These are phyloP conservation scores for Sminthurinus signatus DNA, from an alignment of 1,140 invertebrate species.

Conservation along the genomic window DNA sequence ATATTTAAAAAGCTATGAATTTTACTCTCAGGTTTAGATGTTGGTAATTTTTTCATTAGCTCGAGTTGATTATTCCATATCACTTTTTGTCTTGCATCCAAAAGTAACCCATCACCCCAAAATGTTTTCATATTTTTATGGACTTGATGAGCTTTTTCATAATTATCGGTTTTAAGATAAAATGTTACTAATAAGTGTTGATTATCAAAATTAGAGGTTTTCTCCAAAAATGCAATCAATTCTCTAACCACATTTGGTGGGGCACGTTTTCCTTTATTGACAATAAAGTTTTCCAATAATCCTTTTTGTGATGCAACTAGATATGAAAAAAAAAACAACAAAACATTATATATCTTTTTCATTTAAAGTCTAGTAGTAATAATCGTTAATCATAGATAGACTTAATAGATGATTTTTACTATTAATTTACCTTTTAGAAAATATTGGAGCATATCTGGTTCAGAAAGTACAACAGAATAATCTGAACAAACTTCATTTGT, in stretches of 20 bases:
- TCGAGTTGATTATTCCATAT: conserved; percentile 15
- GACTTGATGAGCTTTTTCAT: conserved; percentile 13
- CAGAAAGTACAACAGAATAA: background rate
- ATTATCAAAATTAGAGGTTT: conserved; percentile 17
- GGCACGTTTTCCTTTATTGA: conserved; percentile 3
- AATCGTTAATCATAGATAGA: too few relatives aligned
- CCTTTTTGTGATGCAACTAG: conserved; percentile 13
- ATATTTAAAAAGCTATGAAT: conserved; percentile 8
- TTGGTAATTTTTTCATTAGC: conserved; percentile 9
- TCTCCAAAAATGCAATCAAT: conserved; percentile 16
- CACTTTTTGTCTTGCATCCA: conserved; percentile 5
- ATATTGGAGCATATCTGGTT: conserved; percentile 7
- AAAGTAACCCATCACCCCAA: background rate
- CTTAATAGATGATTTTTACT: background rate
- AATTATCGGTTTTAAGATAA: conserved; percentile 19
- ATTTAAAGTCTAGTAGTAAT: too few relatives aligned
- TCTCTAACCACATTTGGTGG: background rate
- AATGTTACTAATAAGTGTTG: conserved; percentile 11
- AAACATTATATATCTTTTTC: too few relatives aligned
- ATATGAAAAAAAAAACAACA: background rate
- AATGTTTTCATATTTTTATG: conserved; percentile 3
- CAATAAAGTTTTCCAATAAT: conserved; percentile 24
- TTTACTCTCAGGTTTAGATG: background rate
- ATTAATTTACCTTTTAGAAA: conserved; percentile 31
- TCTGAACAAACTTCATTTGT: conserved; percentile 14